Percentiles rank a stretch among this genome's conserved stretches.
These are phyloP conservation scores for Euphonia xanthogaster DNA, from an alignment of 2,797 vertebrate genomes.

Conservation along the genomic window DNA sequence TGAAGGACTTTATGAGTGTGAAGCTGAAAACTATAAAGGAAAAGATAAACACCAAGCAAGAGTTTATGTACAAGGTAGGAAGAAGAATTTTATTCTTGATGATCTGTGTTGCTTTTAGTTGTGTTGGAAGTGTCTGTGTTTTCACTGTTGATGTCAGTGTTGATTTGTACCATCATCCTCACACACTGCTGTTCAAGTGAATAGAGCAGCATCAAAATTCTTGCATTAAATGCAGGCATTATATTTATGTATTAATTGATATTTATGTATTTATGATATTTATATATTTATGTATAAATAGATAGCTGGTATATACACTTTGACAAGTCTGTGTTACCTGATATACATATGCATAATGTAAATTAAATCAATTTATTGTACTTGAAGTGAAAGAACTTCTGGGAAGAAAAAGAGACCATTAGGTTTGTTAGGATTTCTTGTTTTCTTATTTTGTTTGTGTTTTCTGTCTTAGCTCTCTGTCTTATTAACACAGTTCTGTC, in stretches of 20 bases:
- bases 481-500: neutral
- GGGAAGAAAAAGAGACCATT: neutral
- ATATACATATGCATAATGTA: neutral
- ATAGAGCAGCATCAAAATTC: neutral
- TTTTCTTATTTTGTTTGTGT: neutral
- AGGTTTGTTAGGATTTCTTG: neutral
- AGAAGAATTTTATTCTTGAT: neutral
- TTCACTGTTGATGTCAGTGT: neutral
- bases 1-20: conserved; percentile 88
- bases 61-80: conserved; percentile 89
- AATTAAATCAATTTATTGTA: neutral
- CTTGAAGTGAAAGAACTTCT: neutral
- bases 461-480: neutral
- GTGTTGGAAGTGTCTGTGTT: neutral
- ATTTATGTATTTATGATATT: neutral
- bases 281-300: neutral
- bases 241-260: neutral
- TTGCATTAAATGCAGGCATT: neutral
- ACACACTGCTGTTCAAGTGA: neutral
- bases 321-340: neutral
- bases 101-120: neutral
- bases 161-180: neutral
- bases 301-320: neutral
- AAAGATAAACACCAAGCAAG: conserved; percentile 87
- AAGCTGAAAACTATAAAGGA: conserved; percentile 90